Evolutionary conservation across 2,888 invertebrate species (phyloP), one percentile per base, ranked within the genome.

Genomic region (Metallyticus violacea): DNA sequence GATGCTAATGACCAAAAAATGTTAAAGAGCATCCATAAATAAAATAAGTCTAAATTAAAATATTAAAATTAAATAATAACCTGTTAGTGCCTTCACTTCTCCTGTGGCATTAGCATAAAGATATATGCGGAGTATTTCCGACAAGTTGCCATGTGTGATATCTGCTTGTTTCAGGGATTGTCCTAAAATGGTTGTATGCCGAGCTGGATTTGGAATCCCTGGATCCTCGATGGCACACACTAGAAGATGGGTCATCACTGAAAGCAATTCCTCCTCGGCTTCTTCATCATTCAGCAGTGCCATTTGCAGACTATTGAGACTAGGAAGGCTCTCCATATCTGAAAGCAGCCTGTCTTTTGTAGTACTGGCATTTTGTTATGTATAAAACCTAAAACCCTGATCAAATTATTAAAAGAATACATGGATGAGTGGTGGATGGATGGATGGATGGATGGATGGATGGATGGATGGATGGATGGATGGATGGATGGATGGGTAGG

Each of bases 141-240:
- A 97, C 26, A 99, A 94, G 91, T 98, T 98, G 27, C 96, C 95
- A 87, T 97, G 97, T 0, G 97, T 98, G 85, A 99, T 96, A 87
- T 98, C 98, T 88, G 98, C 97, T 89, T 95, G 95, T 2, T 97
- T 94, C 83, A 99, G 94, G 88, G 97, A 97, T 92, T 99, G 98
- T 0, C 98, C 98, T 3, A 99, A 93, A 7, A 97, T 94, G 0
- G 98, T 99, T 0, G 97, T 96, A 90, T 98, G 97, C 0, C 97
- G 93, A 0, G 97, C 97, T 0, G 97, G 97, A 92, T 97, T 97
- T 0, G 97, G 97, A 88, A 97, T 97, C 0, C 97, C 98, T 2
- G 96, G 98, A 93, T 99, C 98, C 92, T 98, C 98, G 86, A 98
- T 97, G 88, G 98, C 98, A 91, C 97, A 97, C 40, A 97, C 96